A percentile compares a stretch with the other conserved stretches of the same genome.
Evolutionary conservation across 2,797 vertebrate species (phyloP).

Genomic region (Leucoraja ocellata): DNA sequence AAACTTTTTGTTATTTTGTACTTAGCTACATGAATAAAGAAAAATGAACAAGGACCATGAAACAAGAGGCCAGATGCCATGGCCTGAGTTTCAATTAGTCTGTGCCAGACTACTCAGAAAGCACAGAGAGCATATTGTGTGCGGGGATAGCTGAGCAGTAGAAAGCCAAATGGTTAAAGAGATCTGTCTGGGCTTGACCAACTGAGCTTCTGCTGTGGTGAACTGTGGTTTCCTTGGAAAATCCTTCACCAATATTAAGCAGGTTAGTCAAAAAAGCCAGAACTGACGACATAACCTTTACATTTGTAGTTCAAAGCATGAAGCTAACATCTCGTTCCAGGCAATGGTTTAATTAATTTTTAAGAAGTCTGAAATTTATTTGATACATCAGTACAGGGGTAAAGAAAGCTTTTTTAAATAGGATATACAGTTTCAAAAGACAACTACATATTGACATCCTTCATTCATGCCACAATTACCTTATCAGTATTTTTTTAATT

Average conservation of each 20-base stretch:
- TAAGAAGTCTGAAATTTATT: conserved; percentile 6
- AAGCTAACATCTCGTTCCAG: conserved; percentile 44
- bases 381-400: neutral
- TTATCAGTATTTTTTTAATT: neutral
- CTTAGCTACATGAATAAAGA: conserved; percentile 13
- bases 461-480: neutral
- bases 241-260: conserved; percentile 36
- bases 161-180: conserved; percentile 39
- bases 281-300: conserved; percentile 42
- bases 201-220: conserved; percentile 42
- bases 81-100: conserved; percentile 41
- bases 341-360: conserved; percentile 12
- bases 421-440: neutral
- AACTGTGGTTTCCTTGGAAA: conserved; percentile 41
- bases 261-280: conserved; percentile 42
- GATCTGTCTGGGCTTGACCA: conserved; percentile 39
- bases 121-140: conserved; percentile 44
- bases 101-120: conserved; percentile 40
- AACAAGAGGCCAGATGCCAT: conserved; percentile 42
- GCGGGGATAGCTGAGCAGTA: conserved; percentile 41
- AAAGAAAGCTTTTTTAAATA: neutral
- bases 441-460: neutral
- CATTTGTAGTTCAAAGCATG: conserved; percentile 46
- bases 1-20: neutral
- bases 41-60: neutral